Evolutionary conservation across 1,140 invertebrate species (phyloP).

Genomic region (Eubasilissa regina): DNA sequence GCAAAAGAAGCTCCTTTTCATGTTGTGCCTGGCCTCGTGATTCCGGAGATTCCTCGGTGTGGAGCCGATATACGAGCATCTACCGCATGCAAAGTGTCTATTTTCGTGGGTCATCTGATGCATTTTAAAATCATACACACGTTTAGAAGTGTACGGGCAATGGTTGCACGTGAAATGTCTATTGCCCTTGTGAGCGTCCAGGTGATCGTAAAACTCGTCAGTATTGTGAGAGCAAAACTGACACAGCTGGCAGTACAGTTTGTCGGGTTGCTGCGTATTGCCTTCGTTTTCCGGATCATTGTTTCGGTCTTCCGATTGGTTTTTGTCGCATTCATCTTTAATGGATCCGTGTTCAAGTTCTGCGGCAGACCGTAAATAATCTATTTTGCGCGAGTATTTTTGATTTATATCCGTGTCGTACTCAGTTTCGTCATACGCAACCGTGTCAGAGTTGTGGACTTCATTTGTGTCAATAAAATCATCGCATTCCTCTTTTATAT

Average conservation of each 20-base stretch:
- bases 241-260: slow-evolving; percentile 1
- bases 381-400: no score
- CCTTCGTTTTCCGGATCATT: no score
- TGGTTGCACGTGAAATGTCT: slow-evolving; percentile 2
- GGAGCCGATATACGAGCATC: not conserved
- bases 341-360: no score
- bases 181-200: not conserved
- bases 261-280: no score
- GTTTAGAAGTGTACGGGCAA: not conserved
- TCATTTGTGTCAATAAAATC: no score
- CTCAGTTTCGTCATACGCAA: no score
- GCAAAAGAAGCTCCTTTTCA: slow-evolving; percentile 9
- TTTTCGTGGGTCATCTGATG: slow-evolving; percentile 9
- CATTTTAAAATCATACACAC: slow-evolving; percentile 9
- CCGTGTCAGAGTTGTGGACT: no score
- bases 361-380: no score
- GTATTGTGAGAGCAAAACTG: not conserved
- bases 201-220: not conserved
- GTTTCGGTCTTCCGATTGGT: no score
- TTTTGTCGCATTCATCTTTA: no score
- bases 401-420: no score
- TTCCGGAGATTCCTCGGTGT: slow-evolving; percentile 3
- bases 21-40: not conserved
- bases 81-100: not conserved
- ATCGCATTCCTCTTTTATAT: no score